Percentiles rank a stretch among this genome's conserved stretches.
These are phyloP conservation scores for Pollenia angustigena DNA, from an alignment of 2,888 invertebrate genomes.

Conservation along the genomic window DNA sequence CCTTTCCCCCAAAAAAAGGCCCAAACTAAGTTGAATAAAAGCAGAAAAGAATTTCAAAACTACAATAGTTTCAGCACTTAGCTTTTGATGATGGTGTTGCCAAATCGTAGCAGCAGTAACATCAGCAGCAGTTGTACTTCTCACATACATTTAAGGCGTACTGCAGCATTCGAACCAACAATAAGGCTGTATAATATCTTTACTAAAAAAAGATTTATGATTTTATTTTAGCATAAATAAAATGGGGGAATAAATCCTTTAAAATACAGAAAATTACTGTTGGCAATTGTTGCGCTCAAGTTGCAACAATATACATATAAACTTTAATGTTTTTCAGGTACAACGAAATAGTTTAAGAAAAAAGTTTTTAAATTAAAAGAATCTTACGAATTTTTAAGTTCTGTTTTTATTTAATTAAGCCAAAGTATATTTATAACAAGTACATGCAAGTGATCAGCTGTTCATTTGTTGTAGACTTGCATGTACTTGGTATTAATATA, in stretches of 20 bases:
- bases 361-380: too few species aligned
- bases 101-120: constrained; percentile 5
- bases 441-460: too few species aligned
- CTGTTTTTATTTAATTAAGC: too few species aligned
- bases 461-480: too few species aligned
- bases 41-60: constrained; percentile 37
- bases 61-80: constrained; percentile 60
- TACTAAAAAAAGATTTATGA: background rate
- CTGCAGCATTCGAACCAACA: constrained; percentile 45
- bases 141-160: constrained; percentile 25
- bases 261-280: constrained; percentile 1
- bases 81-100: constrained; percentile 53
- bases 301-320: background rate
- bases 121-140: constrained; percentile 11
- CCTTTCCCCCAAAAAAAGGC: background rate
- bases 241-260: background rate
- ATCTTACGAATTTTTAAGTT: too few species aligned
- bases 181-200: constrained; percentile 20
- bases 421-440: too few species aligned
- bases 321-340: too few species aligned
- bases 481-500: too few species aligned
- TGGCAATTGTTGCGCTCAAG: background rate
- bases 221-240: constrained; percentile 37
- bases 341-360: too few species aligned
- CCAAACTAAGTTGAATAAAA: background rate